Percentiles rank a stretch among this genome's conserved stretches.
phyloP scores from a whole-genome alignment of 2,113 vertebrate species.

The Lepus timidus region DNA sequence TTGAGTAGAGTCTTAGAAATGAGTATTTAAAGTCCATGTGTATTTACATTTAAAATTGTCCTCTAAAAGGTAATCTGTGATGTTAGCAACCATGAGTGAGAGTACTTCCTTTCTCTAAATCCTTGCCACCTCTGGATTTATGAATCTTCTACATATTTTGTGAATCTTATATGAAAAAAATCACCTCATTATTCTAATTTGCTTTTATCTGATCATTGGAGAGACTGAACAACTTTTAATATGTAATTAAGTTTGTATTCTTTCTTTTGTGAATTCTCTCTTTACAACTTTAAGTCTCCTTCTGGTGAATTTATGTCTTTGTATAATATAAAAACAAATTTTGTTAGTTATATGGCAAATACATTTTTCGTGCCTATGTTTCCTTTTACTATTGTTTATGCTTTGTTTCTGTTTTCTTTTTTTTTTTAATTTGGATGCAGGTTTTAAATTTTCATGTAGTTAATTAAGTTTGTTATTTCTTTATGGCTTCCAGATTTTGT shows the following conservation, averaged over 20 bases:
- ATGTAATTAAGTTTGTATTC: neutral
- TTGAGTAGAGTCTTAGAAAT: neutral
- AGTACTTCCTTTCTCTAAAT: constrained; percentile 26
- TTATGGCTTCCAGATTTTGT: neutral
- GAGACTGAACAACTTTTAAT: constrained; percentile 22
- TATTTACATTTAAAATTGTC: constrained; percentile 40
- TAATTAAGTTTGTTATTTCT: constrained; percentile 33
- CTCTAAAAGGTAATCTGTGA: neutral
- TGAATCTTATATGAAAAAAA: constrained; percentile 13
- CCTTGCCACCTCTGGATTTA: neutral
- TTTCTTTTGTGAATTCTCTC: constrained; percentile 51
- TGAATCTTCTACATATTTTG: constrained; percentile 10
- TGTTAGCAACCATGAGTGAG: constrained; percentile 22
- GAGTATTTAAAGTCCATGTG: neutral
- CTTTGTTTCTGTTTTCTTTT: neutral
- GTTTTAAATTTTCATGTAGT: neutral
- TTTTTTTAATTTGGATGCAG: neutral
- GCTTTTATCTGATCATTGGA: constrained; percentile 12
- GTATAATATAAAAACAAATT: neutral
- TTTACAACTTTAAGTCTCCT: constrained; percentile 4
- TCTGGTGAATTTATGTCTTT: constrained; percentile 23
- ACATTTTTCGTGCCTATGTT: neutral
- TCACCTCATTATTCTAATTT: constrained; percentile 40
- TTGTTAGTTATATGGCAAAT: neutral
- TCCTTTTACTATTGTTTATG: neutral